Conservation (phyloP, 35 echinoderm and acorn worm genomes). For the Ophiothrix spiculata region DNA sequence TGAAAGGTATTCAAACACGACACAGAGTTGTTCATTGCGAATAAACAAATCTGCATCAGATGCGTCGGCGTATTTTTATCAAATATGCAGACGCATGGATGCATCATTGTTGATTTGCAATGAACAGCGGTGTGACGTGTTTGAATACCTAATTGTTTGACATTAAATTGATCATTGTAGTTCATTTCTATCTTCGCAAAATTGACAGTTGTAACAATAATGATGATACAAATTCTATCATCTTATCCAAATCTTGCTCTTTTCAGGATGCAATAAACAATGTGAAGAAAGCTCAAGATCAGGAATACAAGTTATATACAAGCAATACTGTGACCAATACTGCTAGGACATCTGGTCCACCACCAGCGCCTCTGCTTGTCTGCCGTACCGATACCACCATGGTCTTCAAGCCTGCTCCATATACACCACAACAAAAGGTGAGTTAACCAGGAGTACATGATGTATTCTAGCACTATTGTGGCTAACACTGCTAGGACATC, state of each 20-base stretch:
- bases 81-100: too few species aligned
- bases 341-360: conserved; percentile 31
- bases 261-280: conserved; percentile 62
- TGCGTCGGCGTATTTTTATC: too few species aligned
- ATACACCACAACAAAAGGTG: conserved; percentile 84
- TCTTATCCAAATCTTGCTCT: background rate
- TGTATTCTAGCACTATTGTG: conserved; percentile 63
- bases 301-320: conserved; percentile 76
- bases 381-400: conserved; percentile 84
- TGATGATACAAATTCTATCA: background rate
- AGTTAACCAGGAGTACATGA: conserved; percentile 70
- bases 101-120: too few species aligned
- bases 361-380: conserved; percentile 77
- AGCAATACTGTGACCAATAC: conserved; percentile 52
- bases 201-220: too few species aligned
- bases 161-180: too few species aligned
- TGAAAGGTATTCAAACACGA: too few species aligned
- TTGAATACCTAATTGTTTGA: too few species aligned
- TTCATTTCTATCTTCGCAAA: too few species aligned
- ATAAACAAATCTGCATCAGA: too few species aligned
- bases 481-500: conserved; percentile 9
- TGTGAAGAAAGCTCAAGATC: conserved; percentile 88
- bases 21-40: too few species aligned
- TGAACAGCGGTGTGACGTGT: too few species aligned
- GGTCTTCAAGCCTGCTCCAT: conserved; percentile 92